These are phyloP conservation scores for Pomatorhinus ruficollis DNA, from an alignment of 2,113 vertebrate species.

Conservation along the genomic window DNA sequence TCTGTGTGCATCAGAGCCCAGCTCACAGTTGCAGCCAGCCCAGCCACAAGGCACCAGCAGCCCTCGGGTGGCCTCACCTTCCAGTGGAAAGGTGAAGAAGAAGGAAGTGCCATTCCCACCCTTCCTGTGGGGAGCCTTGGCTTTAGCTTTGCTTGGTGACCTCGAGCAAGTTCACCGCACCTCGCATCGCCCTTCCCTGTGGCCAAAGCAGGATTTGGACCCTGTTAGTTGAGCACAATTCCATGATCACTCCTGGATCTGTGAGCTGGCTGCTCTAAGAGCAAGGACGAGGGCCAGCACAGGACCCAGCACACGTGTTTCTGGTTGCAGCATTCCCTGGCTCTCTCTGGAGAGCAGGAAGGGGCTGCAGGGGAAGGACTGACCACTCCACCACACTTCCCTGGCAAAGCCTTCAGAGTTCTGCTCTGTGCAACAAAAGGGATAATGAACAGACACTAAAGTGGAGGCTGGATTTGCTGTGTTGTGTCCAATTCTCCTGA, in stretches of 20 bases:
- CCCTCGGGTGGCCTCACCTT: fast-evolving
- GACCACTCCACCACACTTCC: neutral
- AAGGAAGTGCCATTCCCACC: neutral
- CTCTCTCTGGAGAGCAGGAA: neutral
- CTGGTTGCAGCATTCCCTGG: neutral
- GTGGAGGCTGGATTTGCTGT: neutral
- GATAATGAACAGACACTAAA: neutral
- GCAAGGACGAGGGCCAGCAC: neutral
- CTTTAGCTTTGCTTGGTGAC: neutral
- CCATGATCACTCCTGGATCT: neutral
- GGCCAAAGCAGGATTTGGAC: neutral
- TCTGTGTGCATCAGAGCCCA: neutral
- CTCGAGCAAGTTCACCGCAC: fast-evolving
- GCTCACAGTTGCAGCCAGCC: neutral
- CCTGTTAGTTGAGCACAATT: neutral
- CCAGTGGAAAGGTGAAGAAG: neutral
- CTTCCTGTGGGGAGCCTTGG: neutral
- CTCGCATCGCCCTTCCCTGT: neutral
- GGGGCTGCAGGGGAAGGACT: neutral
- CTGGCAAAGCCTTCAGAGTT: neutral
- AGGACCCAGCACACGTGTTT: neutral
- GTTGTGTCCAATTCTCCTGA: neutral
- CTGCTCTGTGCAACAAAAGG: neutral
- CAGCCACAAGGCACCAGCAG: neutral
- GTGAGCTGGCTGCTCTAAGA: neutral